Base-by-base conservation (phyloP, 2,888 invertebrate species). In the Fissipunctia ypsillon region DNA sequence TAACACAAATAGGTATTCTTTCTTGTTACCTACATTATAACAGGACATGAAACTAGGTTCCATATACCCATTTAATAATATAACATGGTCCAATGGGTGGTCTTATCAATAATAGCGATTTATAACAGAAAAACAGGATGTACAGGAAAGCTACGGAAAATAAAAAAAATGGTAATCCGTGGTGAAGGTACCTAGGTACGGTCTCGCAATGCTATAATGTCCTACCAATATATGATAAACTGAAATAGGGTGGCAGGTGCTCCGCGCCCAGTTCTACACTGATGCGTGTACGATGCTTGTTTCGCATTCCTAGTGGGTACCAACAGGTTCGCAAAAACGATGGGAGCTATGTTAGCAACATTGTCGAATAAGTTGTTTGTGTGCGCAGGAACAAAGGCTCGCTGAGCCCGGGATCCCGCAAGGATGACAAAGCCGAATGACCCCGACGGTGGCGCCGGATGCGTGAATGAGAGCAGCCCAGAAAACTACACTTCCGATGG, bases 391-490 rank as follows among this genome's bases (percentile, higher is more conserved):
- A 75, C 48, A 86, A 82, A 59, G 85, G 84, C 41, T 85, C 90
- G 28, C 81, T 70, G 59, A 85, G 83, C 22, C 75, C 87, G 3
- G 63, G 67, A 63, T 74, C 87, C 22, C 88, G 88, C 73, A 88
- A 88, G 76, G 88, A 87, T 5, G 86, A 87, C 73, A 88, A 87
- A 78, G 70, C 74, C 22, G 89, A 89, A 72, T 91, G 90, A 90
- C 91, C 69, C 43, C 73, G 78, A 25, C 84, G 84, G 22, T 85
- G 88, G 83, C 83, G 81, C 76, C 71, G 73, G 38, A 64, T 86
- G 80, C 84, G 80, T 65, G 85, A 88, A 69, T 91, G 91, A 91
- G 71, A 61, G 25, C 38, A 22, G 77, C 72, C 70, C 19, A 84
- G 78, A 70, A 88, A 87, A 83, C 81, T 84, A 79, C 84, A 76